phyloP scores from a whole-genome alignment of 2,888 invertebrate species.

The Tanytarsus gracilentus region DNA sequence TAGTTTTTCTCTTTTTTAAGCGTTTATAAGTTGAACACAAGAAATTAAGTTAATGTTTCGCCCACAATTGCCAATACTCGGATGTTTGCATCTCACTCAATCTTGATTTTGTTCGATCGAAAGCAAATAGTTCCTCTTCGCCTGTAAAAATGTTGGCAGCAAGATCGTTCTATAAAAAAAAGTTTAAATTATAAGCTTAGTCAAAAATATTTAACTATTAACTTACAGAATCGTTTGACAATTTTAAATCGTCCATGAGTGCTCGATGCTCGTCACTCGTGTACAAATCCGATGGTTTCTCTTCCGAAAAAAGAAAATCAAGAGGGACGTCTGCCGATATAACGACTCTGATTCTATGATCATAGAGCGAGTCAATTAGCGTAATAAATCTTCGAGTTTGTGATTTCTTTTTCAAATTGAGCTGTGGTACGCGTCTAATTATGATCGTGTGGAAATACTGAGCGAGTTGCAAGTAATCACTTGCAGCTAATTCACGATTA shows the following conservation, averaged over 20 bases:
- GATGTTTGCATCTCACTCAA: conserved; percentile 93
- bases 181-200: background rate
- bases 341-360: conserved; percentile 79
- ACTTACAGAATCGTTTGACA: conserved; percentile 38
- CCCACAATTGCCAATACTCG: conserved; percentile 86
- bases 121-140: conserved; percentile 96
- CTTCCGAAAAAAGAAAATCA: conserved; percentile 61
- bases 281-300: conserved; percentile 34
- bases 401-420: conserved; percentile 71
- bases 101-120: conserved; percentile 86
- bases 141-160: conserved; percentile 91
- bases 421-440: conserved; percentile 76
- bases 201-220: conserved; percentile 8
- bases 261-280: conserved; percentile 71
- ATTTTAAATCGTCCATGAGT: conserved; percentile 92
- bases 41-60: conserved; percentile 43
- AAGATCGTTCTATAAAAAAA: conserved; percentile 54
- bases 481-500: conserved; percentile 85
- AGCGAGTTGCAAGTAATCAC: conserved; percentile 87
- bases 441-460: conserved; percentile 93
- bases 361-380: conserved; percentile 92
- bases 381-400: conserved; percentile 92
- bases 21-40: too few relatives aligned
- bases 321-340: conserved; percentile 73
- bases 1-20: too few relatives aligned